Percentiles rank a stretch among this genome's conserved stretches.
phyloP scores from a whole-genome alignment of 2,797 vertebrate genomes.

The Aphelocoma californica region DNA sequence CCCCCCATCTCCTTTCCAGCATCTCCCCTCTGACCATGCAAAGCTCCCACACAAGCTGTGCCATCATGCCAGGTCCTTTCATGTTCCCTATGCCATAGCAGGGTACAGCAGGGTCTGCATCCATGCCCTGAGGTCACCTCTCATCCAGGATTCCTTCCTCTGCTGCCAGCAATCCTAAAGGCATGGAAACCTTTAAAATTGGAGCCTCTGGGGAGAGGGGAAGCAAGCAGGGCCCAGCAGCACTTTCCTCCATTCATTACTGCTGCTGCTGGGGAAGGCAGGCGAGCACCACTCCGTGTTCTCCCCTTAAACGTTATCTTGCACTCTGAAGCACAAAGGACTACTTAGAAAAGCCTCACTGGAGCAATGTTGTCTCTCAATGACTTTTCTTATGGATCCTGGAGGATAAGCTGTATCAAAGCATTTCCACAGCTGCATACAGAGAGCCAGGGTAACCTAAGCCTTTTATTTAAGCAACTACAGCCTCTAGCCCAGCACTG shows the following conservation, averaged over 20 bases:
- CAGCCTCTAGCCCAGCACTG: background rate
- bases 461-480: background rate
- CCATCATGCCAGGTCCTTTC: background rate
- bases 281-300: rapidly evolving
- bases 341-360: background rate
- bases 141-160: background rate
- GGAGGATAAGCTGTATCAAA: background rate
- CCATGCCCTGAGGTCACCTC: background rate
- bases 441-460: background rate
- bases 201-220: background rate
- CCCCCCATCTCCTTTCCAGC: background rate
- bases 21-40: rapidly evolving
- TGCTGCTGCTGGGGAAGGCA: background rate
- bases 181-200: background rate
- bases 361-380: slow-evolving; percentile 37
- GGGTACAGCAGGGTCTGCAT: background rate
- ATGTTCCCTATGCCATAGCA: rapidly evolving
- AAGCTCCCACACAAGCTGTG: background rate
- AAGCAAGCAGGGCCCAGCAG: background rate
- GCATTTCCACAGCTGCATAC: background rate
- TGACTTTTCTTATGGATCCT: slow-evolving; percentile 48
- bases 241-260: background rate
- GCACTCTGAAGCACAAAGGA: background rate
- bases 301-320: background rate
- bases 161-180: background rate